Conservation (phyloP, 2,888 invertebrate genomes). For the Lutraria lutraria region DNA sequence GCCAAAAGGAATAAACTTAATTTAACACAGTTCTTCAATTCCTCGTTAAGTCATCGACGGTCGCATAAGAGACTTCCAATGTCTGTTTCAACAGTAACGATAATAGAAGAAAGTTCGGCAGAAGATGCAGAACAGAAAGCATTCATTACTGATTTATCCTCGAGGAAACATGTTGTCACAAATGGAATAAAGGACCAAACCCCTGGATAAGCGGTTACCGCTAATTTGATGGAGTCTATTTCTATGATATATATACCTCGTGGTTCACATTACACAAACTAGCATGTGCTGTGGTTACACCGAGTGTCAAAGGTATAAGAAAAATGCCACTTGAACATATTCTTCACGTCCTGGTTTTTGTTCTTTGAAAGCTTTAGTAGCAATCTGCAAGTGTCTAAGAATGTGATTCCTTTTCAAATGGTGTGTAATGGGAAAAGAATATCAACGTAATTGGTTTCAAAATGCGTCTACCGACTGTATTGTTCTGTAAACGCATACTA, state of each 20-base stretch:
- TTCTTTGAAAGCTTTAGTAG: too few relatives aligned
- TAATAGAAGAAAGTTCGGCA: conserved; percentile 55
- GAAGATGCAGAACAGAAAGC: conserved; percentile 51
- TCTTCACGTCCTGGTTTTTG: too few relatives aligned
- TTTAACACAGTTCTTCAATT: conserved; percentile 65
- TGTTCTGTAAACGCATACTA: too few relatives aligned
- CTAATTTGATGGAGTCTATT: background rate
- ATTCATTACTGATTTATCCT: conserved; percentile 68
- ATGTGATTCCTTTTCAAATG: too few relatives aligned
- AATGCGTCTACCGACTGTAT: too few relatives aligned
- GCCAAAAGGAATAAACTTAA: conserved; percentile 76
- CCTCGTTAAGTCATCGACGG: conserved; percentile 49
- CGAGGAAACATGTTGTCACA: conserved; percentile 51
- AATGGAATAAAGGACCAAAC: background rate
- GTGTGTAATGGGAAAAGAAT: too few relatives aligned
- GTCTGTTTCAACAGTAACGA: conserved; percentile 64
- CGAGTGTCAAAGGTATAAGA: too few relatives aligned
- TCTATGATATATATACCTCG: background rate
- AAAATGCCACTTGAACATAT: too few relatives aligned
- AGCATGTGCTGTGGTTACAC: too few relatives aligned
- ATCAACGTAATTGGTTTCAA: too few relatives aligned
- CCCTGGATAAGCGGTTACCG: background rate
- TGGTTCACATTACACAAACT: too few relatives aligned
- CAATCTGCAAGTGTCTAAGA: too few relatives aligned
- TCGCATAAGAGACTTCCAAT: conserved; percentile 48